Base-by-base conservation (phyloP, 2,888 invertebrate species). In the Lagria hirta region DNA sequence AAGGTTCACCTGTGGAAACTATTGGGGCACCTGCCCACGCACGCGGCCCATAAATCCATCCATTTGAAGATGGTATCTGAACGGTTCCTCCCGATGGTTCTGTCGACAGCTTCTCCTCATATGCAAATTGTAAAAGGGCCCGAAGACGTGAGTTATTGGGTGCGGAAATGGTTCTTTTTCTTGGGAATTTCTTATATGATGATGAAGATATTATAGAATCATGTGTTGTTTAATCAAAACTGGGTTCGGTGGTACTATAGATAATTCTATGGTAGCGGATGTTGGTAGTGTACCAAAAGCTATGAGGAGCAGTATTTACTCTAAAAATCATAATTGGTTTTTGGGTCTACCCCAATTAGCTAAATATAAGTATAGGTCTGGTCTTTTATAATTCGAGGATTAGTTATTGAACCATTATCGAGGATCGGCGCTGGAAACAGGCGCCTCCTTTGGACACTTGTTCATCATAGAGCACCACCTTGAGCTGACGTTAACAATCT, bases 371-470 rank as follows among this genome's bases (percentile, higher is more conserved):
- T 65, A 69, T 68, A 64, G 69, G 68, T 64, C 64, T 61, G 58
- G 58, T 49, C 54, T 55, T 58, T 57, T 64, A 65, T 63, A 66
- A 67, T 65, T 55, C 58, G 54, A 55, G 60, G 65, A 67, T 67
- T 66, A 66, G 66, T 66, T 66, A 68, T 68, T 68, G 67, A 65
- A 66, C 66, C 52, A 65, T 68, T 66, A 67, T 67, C 64, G 61
- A 57, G 48, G 61, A 64, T 65, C 62, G 61, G 53, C 60, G 62
- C 58, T 54, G 56, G 53, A 46, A 35, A 49, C 42, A 67, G 66
- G 66, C 68, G 66, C 66, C 68, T 66, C 49, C 50, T 42, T 50
- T 54, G 44, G 44, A 54, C 58, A 59, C 56, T 57, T 48, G 43
- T n/a, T 24, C 30, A 38, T 28, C 29, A 44, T 37, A 44, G 27